Conservation (phyloP, 2,888 invertebrate species). For the Lasioglossum vierecki region DNA sequence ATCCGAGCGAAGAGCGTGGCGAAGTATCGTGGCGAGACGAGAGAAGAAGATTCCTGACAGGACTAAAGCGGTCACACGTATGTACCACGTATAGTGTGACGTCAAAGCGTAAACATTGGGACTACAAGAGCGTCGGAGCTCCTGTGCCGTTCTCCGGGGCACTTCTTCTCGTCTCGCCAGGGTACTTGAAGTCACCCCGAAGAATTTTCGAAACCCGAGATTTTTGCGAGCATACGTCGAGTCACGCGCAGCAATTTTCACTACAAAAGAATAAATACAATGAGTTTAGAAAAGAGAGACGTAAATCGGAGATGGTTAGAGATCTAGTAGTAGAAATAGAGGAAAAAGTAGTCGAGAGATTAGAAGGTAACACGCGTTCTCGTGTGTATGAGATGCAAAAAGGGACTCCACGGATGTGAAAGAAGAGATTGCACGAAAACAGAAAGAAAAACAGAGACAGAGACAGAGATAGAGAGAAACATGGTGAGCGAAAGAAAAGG, state of each 20-base stretch:
- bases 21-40: neutral
- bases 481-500: neutral
- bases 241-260: constrained; percentile 36
- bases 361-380: neutral
- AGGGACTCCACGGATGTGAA: constrained; percentile 1
- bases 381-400: constrained; percentile 10
- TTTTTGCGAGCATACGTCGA: constrained; percentile 36
- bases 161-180: neutral
- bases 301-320: neutral
- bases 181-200: constrained; percentile 22
- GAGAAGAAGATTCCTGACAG: neutral
- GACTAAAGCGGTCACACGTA: neutral
- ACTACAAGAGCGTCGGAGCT: neutral
- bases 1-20: neutral
- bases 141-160: too few species aligned
- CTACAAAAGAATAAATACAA: constrained; percentile 62
- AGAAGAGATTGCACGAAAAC: constrained; percentile 28
- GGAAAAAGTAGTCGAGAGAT: constrained; percentile 14
- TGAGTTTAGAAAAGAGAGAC: constrained; percentile 30
- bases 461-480: neutral
- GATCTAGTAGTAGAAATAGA: constrained; percentile 26
- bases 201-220: constrained; percentile 29
- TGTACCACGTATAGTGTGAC: neutral
- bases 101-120: neutral
- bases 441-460: neutral